These are phyloP conservation scores for Caradrina kadenii DNA, from an alignment of 2,888 invertebrate species.

Conservation along the genomic window DNA sequence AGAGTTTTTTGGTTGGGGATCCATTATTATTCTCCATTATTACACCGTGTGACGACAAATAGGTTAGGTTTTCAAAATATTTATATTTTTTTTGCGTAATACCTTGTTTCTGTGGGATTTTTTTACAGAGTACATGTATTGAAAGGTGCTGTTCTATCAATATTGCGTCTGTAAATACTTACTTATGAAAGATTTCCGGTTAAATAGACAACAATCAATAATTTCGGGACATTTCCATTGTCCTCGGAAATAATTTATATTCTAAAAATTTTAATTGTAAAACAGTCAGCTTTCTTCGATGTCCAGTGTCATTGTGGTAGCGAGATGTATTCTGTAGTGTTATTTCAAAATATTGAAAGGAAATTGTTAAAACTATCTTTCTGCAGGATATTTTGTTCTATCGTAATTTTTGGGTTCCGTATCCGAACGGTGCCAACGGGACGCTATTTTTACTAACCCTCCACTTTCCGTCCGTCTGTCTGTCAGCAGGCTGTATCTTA, in stretches of 20 bases:
- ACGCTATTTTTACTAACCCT: no score
- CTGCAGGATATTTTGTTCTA: no score
- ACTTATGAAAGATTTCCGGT: not conserved
- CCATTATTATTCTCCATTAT: conserved; percentile 79
- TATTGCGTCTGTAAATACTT: not conserved
- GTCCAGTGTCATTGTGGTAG: not conserved
- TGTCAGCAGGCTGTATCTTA: no score
- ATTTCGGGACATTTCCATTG: no score
- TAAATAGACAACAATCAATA: not conserved
- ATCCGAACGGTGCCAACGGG: no score
- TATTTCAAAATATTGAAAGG: not conserved
- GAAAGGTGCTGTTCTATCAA: not conserved
- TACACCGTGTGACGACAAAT: conserved; percentile 73
- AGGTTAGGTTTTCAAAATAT: conserved; percentile 78
- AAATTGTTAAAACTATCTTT: not conserved
- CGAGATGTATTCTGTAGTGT: not conserved
- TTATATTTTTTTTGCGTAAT: conserved; percentile 37
- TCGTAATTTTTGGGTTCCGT: no score
- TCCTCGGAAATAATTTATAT: no score
- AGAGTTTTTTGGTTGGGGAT: conserved; percentile 79
- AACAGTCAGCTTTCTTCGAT: not conserved
- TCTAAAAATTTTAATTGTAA: no score
- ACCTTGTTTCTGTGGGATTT: not conserved
- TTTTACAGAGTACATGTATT: not conserved
- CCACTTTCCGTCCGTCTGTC: no score